Evolutionary conservation across 2,888 invertebrate species (phyloP).

Genomic region (Stegana nigrithorax): DNA sequence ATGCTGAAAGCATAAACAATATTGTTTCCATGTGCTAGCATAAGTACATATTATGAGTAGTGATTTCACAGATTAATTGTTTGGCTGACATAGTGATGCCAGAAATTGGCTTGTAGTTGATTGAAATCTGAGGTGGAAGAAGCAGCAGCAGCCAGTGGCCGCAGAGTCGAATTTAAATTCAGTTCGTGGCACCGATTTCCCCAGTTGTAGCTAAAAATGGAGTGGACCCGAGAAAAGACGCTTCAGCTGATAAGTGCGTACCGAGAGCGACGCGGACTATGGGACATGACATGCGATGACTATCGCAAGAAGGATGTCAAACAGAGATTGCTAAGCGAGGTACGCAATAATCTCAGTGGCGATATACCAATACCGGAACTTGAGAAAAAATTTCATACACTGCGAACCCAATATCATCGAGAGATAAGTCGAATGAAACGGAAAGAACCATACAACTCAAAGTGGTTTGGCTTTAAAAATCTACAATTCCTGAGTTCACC

Average conservation of each 20-base stretch:
- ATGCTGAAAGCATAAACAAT: no score
- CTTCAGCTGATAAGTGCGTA: slow-evolving; percentile 65
- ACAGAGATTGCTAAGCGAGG: slow-evolving; percentile 62
- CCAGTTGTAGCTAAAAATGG: slow-evolving; percentile 58
- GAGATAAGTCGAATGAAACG: slow-evolving; percentile 72
- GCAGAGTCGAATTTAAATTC: slow-evolving; percentile 30
- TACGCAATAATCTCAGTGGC: slow-evolving; percentile 61
- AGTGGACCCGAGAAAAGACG: slow-evolving; percentile 68
- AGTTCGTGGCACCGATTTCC: slow-evolving; percentile 24
- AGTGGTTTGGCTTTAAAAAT: slow-evolving; percentile 73
- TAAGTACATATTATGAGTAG: no score
- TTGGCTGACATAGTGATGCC: no score
- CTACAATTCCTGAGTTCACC: slow-evolving; percentile 73
- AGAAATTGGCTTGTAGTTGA: no score
- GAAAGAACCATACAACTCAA: slow-evolving; percentile 71
- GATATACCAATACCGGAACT: slow-evolving; percentile 69
- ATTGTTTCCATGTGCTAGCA: no score
- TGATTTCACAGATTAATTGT: no score
- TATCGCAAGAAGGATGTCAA: slow-evolving; percentile 68
- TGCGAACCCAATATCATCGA: slow-evolving; percentile 74
- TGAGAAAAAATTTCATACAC: slow-evolving; percentile 74
- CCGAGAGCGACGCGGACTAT: slow-evolving; percentile 64
- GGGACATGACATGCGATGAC: slow-evolving; percentile 69
- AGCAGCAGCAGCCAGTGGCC: no score
- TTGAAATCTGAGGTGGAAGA: no score